A percentile compares a stretch with the other conserved stretches of the same genome.
phyloP scores from a whole-genome alignment of 2,888 invertebrate genomes.

The Octonoba sinensis region DNA sequence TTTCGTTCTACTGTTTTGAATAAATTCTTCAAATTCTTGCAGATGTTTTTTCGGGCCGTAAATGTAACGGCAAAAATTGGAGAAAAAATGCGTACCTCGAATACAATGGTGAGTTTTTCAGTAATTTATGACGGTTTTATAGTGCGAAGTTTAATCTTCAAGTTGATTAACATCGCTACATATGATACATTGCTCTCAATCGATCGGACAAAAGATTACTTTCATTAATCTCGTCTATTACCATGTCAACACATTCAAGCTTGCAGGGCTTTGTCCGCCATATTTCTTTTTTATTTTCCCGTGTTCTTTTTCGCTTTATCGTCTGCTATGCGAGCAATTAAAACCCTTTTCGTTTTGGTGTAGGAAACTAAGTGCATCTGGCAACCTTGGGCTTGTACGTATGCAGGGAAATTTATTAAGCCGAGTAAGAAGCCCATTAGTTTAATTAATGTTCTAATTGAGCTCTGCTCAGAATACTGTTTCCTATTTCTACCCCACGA shows the following conservation, averaged over 20 bases:
- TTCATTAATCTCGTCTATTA: conserved; percentile 61
- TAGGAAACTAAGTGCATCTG: conserved; percentile 51
- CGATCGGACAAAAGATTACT: conserved; percentile 52
- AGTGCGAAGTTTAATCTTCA: conserved; percentile 46
- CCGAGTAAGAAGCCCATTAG: conserved; percentile 61
- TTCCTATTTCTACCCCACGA: conserved; percentile 39
- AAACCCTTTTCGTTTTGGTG: conserved; percentile 56
- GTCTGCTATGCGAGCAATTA: conserved; percentile 47
- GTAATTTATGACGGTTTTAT: conserved; percentile 51
- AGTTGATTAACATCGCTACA: conserved; percentile 56
- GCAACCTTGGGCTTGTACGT: conserved; percentile 56
- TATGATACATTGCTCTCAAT: conserved; percentile 56
- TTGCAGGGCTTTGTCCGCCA: conserved; percentile 36
- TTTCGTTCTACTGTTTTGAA: no score
- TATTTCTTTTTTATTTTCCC: conserved; percentile 33
- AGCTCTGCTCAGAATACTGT: conserved; percentile 52
- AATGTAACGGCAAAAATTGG: no score
- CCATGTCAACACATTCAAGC: conserved; percentile 54
- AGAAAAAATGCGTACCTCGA: no score
- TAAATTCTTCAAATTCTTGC: no score
- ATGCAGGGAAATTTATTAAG: conserved; percentile 57
- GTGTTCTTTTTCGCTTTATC: conserved; percentile 30
- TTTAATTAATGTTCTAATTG: conserved; percentile 64
- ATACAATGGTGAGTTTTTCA: conserved; percentile 35
- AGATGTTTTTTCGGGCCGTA: no score